These are phyloP conservation scores for Entomyzon cyanotis DNA, from an alignment of 2,113 vertebrate genomes.

Conservation along the genomic window DNA sequence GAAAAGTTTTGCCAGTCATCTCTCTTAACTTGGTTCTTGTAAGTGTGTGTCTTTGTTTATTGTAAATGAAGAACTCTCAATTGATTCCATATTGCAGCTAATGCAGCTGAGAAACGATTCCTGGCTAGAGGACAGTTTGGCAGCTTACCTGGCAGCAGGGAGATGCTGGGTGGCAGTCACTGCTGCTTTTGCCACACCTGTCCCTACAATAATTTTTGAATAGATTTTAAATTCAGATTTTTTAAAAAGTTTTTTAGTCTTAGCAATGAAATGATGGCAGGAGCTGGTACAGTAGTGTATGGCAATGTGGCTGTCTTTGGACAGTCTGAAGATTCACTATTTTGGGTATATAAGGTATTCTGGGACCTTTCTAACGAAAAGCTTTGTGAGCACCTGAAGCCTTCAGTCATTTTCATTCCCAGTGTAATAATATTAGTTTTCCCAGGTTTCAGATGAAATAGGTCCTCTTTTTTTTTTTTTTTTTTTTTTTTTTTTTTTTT, in stretches of 20 bases:
- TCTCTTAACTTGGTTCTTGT: not conserved
- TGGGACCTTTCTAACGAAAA: not conserved
- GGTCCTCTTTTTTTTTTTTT: no score
- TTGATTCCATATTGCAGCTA: not conserved
- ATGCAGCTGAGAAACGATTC: not conserved
- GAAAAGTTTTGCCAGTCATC: not conserved
- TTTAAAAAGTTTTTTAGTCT: not conserved
- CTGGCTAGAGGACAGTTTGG: not conserved
- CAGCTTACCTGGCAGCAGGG: not conserved
- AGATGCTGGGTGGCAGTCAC: not conserved
- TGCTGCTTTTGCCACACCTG: not conserved
- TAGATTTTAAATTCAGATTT: not conserved
- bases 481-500: no score
- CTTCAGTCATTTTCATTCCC: not conserved
- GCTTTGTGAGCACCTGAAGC: not conserved
- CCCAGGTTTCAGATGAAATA: not conserved
- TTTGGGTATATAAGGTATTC: not conserved
- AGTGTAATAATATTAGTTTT: not conserved
- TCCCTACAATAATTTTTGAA: not conserved
- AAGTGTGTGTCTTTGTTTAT: not conserved
- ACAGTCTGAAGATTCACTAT: not conserved
- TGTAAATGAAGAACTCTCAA: not conserved
- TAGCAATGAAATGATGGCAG: fast-evolving
- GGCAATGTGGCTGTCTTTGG: not conserved
- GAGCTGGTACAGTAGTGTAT: not conserved